Conservation (phyloP, 2,888 invertebrate species). For the Pterobdella sp. region DNA sequence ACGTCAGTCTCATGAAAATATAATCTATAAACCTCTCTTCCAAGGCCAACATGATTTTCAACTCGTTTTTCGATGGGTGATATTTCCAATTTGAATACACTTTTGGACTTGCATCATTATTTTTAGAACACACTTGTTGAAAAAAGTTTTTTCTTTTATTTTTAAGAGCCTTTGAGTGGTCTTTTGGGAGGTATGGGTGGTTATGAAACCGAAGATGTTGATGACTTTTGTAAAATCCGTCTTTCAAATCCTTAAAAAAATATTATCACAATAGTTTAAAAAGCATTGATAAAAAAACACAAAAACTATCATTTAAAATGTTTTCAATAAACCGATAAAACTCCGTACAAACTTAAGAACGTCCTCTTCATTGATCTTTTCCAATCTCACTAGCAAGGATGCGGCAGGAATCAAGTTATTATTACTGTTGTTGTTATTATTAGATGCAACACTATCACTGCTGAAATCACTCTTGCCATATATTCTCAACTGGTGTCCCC, state of each 20-base stretch:
- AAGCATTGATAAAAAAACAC: too few relatives aligned
- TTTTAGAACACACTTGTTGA: too few relatives aligned
- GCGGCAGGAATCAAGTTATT: neutral
- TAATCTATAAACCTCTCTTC: too few relatives aligned
- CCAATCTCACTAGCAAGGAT: neutral
- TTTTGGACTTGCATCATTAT: too few relatives aligned
- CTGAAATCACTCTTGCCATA: neutral
- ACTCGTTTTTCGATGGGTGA: neutral
- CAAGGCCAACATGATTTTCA: neutral
- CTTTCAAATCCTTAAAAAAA: neutral
- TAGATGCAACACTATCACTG: neutral
- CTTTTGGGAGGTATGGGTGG: too few relatives aligned
- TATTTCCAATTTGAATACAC: conserved; percentile 2
- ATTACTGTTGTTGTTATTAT: neutral
- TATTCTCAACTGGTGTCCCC: neutral
- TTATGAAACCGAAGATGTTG: neutral
- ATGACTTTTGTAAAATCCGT: neutral
- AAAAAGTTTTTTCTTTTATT: too few relatives aligned
- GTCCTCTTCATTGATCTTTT: neutral
- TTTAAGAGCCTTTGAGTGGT: too few relatives aligned
- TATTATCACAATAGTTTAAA: too few relatives aligned
- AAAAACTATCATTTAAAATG: neutral
- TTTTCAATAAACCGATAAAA: too few relatives aligned
- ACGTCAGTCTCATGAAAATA: too few relatives aligned
- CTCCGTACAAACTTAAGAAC: neutral